Conservation (phyloP, 1,140 invertebrate genomes). For the Meloidogyne exigua region DNA sequence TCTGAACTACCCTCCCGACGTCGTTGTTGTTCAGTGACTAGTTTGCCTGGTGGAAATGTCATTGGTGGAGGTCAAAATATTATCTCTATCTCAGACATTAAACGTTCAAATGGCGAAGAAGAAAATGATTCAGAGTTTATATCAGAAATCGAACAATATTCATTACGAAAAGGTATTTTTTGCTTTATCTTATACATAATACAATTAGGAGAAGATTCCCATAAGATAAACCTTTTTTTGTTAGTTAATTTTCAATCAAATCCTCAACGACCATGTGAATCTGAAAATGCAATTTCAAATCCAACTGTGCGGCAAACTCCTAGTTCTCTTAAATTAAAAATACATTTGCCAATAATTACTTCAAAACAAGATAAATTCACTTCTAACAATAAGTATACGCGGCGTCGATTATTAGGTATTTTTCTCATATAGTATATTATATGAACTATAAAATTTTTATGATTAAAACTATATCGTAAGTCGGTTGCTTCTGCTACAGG, state of each 20-base stretch:
- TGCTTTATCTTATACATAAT: too few species aligned
- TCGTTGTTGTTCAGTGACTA: slow-evolving; percentile 19
- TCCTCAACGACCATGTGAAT: slow-evolving; percentile 16
- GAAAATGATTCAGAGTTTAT: slow-evolving; percentile 30
- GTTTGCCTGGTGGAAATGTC: not conserved
- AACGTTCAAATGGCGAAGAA: slow-evolving; percentile 16
- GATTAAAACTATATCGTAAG: slow-evolving; percentile 39
- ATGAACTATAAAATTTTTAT: slow-evolving; percentile 26
- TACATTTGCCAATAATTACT: slow-evolving; percentile 1
- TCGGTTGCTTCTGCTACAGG: slow-evolving; percentile 32
- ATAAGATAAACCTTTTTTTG: not conserved
- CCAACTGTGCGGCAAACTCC: not conserved
- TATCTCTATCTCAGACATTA: not conserved
- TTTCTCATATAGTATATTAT: not conserved
- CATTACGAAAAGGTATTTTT: not conserved
- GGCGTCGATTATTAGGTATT: not conserved
- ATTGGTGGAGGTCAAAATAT: not conserved
- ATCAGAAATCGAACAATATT: slow-evolving; percentile 23
- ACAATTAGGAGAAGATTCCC: too few species aligned
- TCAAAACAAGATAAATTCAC: not conserved
- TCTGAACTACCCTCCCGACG: not conserved
- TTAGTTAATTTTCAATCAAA: not conserved
- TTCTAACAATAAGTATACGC: not conserved
- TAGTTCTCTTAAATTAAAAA: slow-evolving; percentile 22
- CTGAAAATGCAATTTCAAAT: slow-evolving; percentile 12